Evolutionary conservation across 1,140 invertebrate genomes (phyloP).

Genomic region (Bombus soroeensis): DNA sequence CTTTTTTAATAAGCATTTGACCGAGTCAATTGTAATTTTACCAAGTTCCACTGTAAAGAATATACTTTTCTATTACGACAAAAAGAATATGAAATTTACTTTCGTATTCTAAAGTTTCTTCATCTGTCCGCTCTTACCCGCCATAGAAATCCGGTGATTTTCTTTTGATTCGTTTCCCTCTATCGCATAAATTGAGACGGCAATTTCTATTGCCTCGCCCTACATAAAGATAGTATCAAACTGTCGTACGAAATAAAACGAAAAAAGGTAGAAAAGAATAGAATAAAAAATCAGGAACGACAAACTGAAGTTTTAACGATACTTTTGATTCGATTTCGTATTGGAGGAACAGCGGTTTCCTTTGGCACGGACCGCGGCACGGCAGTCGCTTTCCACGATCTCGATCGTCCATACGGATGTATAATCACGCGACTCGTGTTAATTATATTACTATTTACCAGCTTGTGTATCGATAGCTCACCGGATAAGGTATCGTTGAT

Average conservation of each 20-base stretch:
- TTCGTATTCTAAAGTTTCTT: not conserved
- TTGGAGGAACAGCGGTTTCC: not conserved
- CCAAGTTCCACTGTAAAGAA: not conserved
- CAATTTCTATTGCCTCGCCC: not conserved
- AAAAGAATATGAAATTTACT: not conserved
- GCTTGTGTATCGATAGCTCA: conserved; percentile 38
- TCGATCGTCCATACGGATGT: no score
- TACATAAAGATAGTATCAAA: not conserved
- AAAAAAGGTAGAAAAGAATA: not conserved
- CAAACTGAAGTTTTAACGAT: not conserved
- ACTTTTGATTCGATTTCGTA: not conserved
- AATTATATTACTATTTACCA: conserved; percentile 51
- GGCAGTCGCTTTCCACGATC: not conserved
- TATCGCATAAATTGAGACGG: not conserved
- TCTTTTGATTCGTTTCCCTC: not conserved
- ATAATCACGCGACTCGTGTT: not conserved
- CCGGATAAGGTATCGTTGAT: conserved; percentile 55
- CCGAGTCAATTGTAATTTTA: not conserved
- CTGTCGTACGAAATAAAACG: not conserved
- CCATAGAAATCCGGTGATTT: not conserved
- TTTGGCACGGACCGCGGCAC: no score
- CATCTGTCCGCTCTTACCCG: not conserved
- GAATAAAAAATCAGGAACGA: accelerated
- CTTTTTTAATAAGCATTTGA: no score
- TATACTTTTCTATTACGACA: not conserved